Conservation (phyloP, 2,888 invertebrate genomes). For the Eurytoma californica region DNA sequence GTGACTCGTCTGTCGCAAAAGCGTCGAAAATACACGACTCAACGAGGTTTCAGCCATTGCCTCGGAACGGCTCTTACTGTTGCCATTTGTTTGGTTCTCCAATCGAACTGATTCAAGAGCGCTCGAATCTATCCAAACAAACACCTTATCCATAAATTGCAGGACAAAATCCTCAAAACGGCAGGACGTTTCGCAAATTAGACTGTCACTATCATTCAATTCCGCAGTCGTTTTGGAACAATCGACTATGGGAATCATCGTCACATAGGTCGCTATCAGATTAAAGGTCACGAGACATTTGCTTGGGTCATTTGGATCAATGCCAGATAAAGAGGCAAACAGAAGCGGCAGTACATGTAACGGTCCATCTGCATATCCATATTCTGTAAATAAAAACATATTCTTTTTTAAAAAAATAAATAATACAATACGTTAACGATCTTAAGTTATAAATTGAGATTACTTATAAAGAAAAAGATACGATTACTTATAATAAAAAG, state of each 20-base stretch:
- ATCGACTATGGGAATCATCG: constrained; percentile 89
- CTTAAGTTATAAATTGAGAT: no score
- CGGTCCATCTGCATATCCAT: constrained; percentile 83
- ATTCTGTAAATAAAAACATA: constrained; percentile 69
- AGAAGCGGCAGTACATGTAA: constrained; percentile 88
- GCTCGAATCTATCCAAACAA: constrained; percentile 83
- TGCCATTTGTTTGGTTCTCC: constrained; percentile 73
- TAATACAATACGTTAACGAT: not conserved
- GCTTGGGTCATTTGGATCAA: constrained; percentile 91
- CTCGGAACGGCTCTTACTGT: constrained; percentile 83
- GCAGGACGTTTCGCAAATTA: constrained; percentile 87
- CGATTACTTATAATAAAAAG: not conserved
- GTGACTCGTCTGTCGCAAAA: constrained; percentile 83
- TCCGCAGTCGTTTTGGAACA: constrained; percentile 86
- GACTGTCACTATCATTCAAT: constrained; percentile 86
- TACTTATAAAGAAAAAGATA: no score
- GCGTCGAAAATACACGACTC: constrained; percentile 80
- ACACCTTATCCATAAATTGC: constrained; percentile 88
- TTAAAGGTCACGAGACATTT: constrained; percentile 87
- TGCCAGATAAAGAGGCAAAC: constrained; percentile 88
- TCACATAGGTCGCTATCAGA: constrained; percentile 85
- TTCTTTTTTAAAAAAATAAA: not conserved
- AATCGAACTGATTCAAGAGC: constrained; percentile 82
- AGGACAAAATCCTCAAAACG: constrained; percentile 93
- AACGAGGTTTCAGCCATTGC: constrained; percentile 84